Base-by-base conservation (phyloP, 2,113 vertebrate genomes). In the Tor tambroides region DNA sequence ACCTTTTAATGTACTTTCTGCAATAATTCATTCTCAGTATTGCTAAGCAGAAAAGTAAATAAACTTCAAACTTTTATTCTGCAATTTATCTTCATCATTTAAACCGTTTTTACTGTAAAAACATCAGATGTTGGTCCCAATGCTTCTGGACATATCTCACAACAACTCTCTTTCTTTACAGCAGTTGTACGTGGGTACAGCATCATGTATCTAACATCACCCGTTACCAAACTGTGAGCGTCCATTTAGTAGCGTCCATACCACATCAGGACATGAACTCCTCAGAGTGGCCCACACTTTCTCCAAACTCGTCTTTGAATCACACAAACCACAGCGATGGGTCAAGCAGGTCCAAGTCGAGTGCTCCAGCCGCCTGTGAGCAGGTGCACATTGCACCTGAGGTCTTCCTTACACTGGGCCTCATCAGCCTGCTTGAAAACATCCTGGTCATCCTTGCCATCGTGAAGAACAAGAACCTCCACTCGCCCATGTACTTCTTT, bases 401-500 rank as follows among this genome's bases (percentile, higher is more conserved):
- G 92, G 89, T 95, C 85, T 99, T 99, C 89, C 95, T 99, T 30
- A 96, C 93, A 19, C 94, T 99, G 88, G 98, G 98, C 23, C 95
- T 98, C 89, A 88, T 99, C 91, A 98, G 97, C 89, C 94, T 99
- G 65, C 92, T 99, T 87, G 98, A 99, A 94, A 99, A 99, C 91
- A 96, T 98, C 90, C 88, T 99, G 86, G 97, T 99, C 82, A 97
- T 99, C 87, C 93, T 94, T 41, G 96, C 97, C 85, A 96, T 99
- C 21, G 85, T 96, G 56, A 98, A n/a, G n/a, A n/a, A n/a, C n/a
- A n/a, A n/a, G n/a, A n/a, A n/a, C n/a, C n/a, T n/a, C n/a, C n/a
- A n/a, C 90, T 98, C 96, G 0, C 97, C 97, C 51, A 99, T 99
- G 98, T 99, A 99, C 91, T 97, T 98, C 91, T 99, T 99, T 71